These are phyloP conservation scores for Lutjanus campechanus DNA, from an alignment of 2,797 vertebrate genomes.

Conservation along the genomic window DNA sequence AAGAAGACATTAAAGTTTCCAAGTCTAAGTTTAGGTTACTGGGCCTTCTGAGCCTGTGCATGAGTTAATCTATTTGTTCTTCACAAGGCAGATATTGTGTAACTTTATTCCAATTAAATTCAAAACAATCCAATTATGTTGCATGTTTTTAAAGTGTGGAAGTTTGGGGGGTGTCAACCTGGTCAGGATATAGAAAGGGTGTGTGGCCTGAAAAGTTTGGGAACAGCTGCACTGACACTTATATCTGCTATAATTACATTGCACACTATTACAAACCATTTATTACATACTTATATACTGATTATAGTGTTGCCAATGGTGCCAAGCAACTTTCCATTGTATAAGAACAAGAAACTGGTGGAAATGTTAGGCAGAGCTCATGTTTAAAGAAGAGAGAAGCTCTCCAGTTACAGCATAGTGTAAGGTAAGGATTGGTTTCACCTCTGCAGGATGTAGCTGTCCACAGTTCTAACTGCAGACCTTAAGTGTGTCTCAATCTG, in stretches of 20 bases:
- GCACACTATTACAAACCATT: background rate
- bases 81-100: too few relatives aligned
- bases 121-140: too few relatives aligned
- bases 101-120: too few relatives aligned
- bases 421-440: slow-evolving; percentile 28
- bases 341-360: background rate
- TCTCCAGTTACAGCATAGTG: slow-evolving; percentile 23
- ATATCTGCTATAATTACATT: background rate
- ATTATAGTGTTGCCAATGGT: background rate
- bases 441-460: slow-evolving; percentile 32
- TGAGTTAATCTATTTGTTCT: too few relatives aligned
- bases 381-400: slow-evolving; percentile 6
- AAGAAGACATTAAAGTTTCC: too few relatives aligned
- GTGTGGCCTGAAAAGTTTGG: too few relatives aligned
- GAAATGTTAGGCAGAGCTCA: slow-evolving; percentile 10
- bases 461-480: slow-evolving; percentile 26
- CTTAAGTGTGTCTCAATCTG: slow-evolving; percentile 51
- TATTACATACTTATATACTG: background rate
- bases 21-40: too few relatives aligned
- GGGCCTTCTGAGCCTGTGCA: too few relatives aligned
- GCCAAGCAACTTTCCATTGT: background rate
- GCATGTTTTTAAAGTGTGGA: too few relatives aligned
- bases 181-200: too few relatives aligned
- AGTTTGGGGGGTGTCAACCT: too few relatives aligned
- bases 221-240: too few relatives aligned